Evolutionary conservation across 2,113 vertebrate genomes (phyloP).

Genomic region (Pan paniscus): DNA sequence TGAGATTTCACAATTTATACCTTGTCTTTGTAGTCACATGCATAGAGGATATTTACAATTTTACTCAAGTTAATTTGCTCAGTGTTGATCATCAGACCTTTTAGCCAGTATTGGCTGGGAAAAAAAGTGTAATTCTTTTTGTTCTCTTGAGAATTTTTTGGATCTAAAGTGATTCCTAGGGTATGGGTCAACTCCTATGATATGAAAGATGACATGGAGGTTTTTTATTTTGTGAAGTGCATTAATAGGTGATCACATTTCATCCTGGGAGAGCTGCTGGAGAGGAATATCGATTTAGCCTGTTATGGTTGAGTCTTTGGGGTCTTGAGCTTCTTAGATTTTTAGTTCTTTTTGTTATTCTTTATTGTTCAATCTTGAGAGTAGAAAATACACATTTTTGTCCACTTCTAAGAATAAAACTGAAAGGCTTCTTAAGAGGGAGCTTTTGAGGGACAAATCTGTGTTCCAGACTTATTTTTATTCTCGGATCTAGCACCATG

Average conservation of each 20-base stretch:
- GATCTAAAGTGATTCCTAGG: background rate
- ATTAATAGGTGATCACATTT: background rate
- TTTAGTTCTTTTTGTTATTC: conserved; percentile 26
- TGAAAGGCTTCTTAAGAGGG: background rate
- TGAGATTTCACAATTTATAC: background rate
- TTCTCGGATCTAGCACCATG: background rate
- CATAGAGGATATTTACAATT: background rate
- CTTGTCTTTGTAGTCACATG: background rate
- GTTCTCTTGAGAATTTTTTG: conserved; percentile 3
- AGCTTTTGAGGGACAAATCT: background rate
- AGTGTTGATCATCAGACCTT: background rate
- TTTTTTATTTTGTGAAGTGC: background rate
- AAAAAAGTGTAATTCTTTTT: background rate
- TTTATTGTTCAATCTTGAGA: conserved; percentile 32
- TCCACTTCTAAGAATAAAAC: conserved; percentile 17
- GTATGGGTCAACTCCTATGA: background rate
- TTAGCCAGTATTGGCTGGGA: background rate
- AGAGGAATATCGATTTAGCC: background rate
- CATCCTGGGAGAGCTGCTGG: background rate
- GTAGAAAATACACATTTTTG: background rate
- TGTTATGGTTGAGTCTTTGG: background rate
- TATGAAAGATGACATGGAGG: background rate
- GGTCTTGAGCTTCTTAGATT: background rate
- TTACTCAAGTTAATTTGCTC: background rate
- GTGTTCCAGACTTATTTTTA: background rate